These are phyloP conservation scores for Bergia puertoricense DNA, from an alignment of 92 coral and sea anemone genomes.

Conservation along the genomic window DNA sequence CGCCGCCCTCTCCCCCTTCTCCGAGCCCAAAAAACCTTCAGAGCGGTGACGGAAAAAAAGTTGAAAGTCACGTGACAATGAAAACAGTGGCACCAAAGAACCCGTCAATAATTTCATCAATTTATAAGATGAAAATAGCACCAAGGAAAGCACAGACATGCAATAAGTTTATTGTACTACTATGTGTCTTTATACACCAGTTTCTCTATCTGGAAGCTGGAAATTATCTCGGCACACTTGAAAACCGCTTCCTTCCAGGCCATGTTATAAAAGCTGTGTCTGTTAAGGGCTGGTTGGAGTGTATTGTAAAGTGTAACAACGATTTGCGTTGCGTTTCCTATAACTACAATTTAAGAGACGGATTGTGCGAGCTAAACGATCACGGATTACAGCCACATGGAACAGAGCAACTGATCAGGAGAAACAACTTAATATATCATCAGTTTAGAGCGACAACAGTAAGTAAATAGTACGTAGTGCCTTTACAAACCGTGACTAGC, in stretches of 20 bases:
- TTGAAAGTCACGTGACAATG: not conserved
- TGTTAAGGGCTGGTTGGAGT: constrained; percentile 17
- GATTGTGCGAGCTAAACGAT: not conserved
- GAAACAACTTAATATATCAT: not conserved
- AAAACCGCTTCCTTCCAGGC: constrained; percentile 3
- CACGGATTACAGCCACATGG: not conserved
- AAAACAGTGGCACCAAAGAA: not conserved
- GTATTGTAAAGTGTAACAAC: not conserved
- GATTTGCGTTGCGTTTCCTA: constrained; percentile 11
- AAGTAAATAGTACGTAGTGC: not conserved
- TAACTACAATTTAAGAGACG: constrained; percentile 13
- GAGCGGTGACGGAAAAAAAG: not conserved
- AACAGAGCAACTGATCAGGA: not conserved
- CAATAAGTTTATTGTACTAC: not conserved
- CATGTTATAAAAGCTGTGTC: not conserved
- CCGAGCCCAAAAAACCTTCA: not conserved
- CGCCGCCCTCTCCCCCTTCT: no score
- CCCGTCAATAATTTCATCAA: not conserved
- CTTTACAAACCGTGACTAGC: not conserved
- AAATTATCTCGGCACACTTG: not conserved
- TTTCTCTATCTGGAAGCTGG: constrained; percentile 1
- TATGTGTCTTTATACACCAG: not conserved
- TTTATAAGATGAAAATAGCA: not conserved
- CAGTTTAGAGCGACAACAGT: constrained; percentile 9
- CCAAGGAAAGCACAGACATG: not conserved